These are phyloP conservation scores for Bradypodion pumilum DNA, from an alignment of 2,797 vertebrate species.

Conservation along the genomic window DNA sequence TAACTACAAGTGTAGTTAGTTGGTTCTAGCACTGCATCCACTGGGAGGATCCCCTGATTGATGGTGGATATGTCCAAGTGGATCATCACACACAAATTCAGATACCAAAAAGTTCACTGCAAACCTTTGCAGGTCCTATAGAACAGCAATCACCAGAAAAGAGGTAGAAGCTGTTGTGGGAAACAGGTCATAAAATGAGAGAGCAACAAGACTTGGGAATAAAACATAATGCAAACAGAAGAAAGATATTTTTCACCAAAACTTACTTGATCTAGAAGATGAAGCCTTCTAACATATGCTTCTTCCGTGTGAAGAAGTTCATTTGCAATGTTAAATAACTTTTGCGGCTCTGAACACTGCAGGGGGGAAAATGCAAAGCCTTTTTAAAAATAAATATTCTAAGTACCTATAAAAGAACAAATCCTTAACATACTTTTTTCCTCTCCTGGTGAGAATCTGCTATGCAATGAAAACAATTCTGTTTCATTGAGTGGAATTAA, in stretches of 20 bases:
- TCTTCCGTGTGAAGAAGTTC: slow-evolving; percentile 96
- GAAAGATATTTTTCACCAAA: neutral
- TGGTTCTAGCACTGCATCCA: neutral
- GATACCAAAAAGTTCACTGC: neutral
- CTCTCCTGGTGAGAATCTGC: neutral
- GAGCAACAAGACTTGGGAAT: neutral
- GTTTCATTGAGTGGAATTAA: slow-evolving; percentile 12
- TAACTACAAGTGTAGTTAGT: neutral
- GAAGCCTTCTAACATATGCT: slow-evolving; percentile 91
- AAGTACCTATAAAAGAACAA: neutral
- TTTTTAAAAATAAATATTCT: slow-evolving; percentile 3
- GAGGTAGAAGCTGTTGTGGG: neutral
- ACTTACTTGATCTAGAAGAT: slow-evolving; percentile 96
- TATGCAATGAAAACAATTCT: neutral
- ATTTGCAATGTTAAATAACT: slow-evolving; percentile 92
- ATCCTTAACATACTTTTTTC: slow-evolving; percentile 21
- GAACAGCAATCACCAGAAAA: neutral
- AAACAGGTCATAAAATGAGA: neutral
- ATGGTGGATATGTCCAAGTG: neutral
- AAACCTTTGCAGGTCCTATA: neutral
- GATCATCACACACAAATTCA: neutral
- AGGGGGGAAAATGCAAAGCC: slow-evolving; percentile 23
- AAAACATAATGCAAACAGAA: neutral
- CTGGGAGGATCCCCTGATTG: neutral
- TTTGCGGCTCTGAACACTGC: slow-evolving; percentile 88